Percentiles rank a stretch among this genome's conserved stretches.
phyloP scores from a whole-genome alignment of 2,113 vertebrate genomes.

The Aptenodytes patagonicus region DNA sequence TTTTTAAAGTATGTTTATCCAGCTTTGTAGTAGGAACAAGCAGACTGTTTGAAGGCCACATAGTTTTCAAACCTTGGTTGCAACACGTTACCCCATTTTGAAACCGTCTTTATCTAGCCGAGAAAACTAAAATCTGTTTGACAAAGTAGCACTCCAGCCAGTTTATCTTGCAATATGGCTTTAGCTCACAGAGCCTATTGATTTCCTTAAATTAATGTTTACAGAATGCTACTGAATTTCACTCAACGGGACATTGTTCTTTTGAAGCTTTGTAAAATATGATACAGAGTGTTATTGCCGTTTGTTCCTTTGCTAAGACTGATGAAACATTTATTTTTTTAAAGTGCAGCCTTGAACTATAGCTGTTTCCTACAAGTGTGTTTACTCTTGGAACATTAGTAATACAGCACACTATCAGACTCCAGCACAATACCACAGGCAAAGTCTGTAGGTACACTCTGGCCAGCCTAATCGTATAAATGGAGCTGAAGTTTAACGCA shows the following conservation, averaged over 20 bases:
- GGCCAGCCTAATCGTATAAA: background rate
- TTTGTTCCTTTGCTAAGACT: slow-evolving; percentile 76
- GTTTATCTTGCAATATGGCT: slow-evolving; percentile 89
- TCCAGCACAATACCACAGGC: slow-evolving; percentile 38
- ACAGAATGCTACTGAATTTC: slow-evolving; percentile 83
- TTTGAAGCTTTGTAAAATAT: slow-evolving; percentile 80
- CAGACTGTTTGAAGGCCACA: slow-evolving; percentile 84
- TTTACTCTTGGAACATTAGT: slow-evolving; percentile 71
- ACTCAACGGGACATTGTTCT: slow-evolving; percentile 83
- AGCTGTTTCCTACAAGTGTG: slow-evolving; percentile 75
- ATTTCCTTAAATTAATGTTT: slow-evolving; percentile 89
- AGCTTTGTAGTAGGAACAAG: slow-evolving; percentile 79
- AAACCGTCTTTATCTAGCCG: slow-evolving; percentile 87
- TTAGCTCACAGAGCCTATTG: slow-evolving; percentile 84
- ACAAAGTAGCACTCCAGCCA: slow-evolving; percentile 83
- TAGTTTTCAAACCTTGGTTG: slow-evolving; percentile 88
- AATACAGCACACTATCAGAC: slow-evolving; percentile 60
- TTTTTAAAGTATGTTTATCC: slow-evolving; percentile 83
- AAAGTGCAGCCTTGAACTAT: slow-evolving; percentile 74
- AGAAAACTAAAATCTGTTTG: slow-evolving; percentile 90
- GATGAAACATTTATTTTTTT: slow-evolving; percentile 72
- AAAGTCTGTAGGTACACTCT: slow-evolving; percentile 4
- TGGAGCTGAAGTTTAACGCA: slow-evolving; percentile 25
- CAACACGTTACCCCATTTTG: slow-evolving; percentile 83
- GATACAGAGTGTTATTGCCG: slow-evolving; percentile 72